Evolutionary conservation across 2,797 vertebrate genomes (phyloP).

Genomic region (Onychomys arenicola): DNA sequence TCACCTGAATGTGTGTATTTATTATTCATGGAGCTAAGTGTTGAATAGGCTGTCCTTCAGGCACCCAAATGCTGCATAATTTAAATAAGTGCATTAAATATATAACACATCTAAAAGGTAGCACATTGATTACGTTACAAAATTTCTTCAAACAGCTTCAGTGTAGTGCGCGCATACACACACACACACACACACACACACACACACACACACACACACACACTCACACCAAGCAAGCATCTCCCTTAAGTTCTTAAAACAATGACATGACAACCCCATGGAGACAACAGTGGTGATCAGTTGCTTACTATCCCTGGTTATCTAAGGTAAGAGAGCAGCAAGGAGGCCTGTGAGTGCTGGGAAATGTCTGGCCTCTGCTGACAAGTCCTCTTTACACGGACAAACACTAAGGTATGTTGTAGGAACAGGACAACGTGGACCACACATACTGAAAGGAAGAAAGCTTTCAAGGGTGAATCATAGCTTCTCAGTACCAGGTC

Average conservation of each 20-base stretch:
- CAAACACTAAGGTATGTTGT: slow-evolving; percentile 43
- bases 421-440: slow-evolving; percentile 43
- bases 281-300: slow-evolving; percentile 58
- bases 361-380: slow-evolving; percentile 54
- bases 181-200: background rate
- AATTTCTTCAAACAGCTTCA: slow-evolving; percentile 74
- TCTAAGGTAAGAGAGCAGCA: slow-evolving; percentile 61
- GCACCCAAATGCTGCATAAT: slow-evolving; percentile 80
- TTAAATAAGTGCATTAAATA: slow-evolving; percentile 84
- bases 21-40: slow-evolving; percentile 78
- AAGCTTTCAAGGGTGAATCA: slow-evolving; percentile 65
- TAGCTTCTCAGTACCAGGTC: slow-evolving; percentile 72
- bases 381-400: slow-evolving; percentile 50
- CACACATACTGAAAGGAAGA: slow-evolving; percentile 73
- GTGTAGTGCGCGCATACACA: background rate
- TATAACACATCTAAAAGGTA: slow-evolving; percentile 85
- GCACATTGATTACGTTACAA: slow-evolving; percentile 76
- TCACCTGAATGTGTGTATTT: slow-evolving; percentile 78
- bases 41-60: slow-evolving; percentile 77
- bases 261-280: slow-evolving; percentile 44
- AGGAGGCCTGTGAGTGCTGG: background rate
- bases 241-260: slow-evolving; percentile 49
- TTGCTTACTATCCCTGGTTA: slow-evolving; percentile 68
- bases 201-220: background rate
- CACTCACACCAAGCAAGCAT: background rate